Base-by-base conservation (phyloP, 2,113 vertebrate genomes). In the Trematomus loennbergii region DNA sequence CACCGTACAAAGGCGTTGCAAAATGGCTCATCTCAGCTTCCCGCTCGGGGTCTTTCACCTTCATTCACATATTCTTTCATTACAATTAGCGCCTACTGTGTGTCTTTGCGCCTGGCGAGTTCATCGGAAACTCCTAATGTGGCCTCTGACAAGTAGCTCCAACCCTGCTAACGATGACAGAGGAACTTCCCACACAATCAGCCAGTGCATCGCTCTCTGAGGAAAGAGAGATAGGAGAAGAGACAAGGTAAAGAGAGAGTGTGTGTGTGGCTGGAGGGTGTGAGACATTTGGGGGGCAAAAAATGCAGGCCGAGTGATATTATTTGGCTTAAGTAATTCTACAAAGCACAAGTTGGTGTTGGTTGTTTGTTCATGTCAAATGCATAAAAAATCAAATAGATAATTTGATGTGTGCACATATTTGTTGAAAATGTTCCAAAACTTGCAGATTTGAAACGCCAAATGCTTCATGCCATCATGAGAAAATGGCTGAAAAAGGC, bases 171-270 rank as follows among this genome's bases (percentile, higher is more conserved):
- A 95, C 86, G 86, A 94, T 94, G 92, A 94, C 91, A 93, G 92
- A 94, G 87, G 89, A 91, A 92, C 91, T 92, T 93, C 93, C 87
- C 79, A 80, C 88, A 86, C 91, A 93, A 93, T 92, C 88, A 95
- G 89, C 82, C 78, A 84, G 82, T 91, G 81, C 93, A 92, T 94
- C 93, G 88, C 89, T 94, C 92, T 94, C 75, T 73, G 36, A 72
- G 62, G 62, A 68, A 75, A 57, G 75, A 53, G 61, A 57, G 67
- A 46, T 12, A 25, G 16, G 20, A 43, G 43, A 20, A 43, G 65
- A 29, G 54, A 13, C 2, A 60, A 61, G 55, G 50, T 25, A 17
- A 54, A 64, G 55, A 12, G 64, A 46, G 49, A 43, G 63, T 50
- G 63, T 50, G 18, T 69, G 70, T 68, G 72, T 70, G 68, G 79